Evolutionary conservation across 2,888 invertebrate genomes (phyloP).

Genomic region (Lapara coniferarum): DNA sequence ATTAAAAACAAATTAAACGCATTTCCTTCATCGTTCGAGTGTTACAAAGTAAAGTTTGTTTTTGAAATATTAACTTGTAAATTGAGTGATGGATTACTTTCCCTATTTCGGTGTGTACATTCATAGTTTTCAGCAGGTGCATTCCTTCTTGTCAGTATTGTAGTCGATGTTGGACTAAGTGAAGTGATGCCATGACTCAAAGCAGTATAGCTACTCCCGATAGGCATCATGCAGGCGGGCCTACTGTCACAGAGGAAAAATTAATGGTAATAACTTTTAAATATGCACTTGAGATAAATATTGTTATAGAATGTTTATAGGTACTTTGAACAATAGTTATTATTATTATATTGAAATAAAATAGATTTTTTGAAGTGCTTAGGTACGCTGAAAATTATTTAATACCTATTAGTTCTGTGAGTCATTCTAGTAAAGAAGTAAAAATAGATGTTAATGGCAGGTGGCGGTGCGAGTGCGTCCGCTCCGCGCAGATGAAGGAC

Average conservation of each 20-base stretch:
- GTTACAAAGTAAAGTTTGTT: background rate
- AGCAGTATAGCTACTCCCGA: constrained; percentile 63
- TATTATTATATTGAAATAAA: background rate
- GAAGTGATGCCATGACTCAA: constrained; percentile 74
- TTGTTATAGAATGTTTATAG: no score
- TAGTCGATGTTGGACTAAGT: constrained; percentile 32
- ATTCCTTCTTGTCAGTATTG: constrained; percentile 27
- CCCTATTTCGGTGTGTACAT: background rate
- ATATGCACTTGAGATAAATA: no score
- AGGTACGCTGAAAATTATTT: background rate
- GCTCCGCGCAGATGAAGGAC: constrained; percentile 88
- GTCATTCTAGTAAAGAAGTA: background rate
- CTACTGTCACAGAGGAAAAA: constrained; percentile 75
- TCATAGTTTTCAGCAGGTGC: background rate
- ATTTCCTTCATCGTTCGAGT: constrained; percentile 8
- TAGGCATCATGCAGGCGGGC: constrained; percentile 63
- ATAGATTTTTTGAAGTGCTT: background rate
- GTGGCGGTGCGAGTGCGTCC: constrained; percentile 96
- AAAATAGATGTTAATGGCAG: constrained; percentile 65
- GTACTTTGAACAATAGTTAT: background rate
- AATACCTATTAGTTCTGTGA: background rate
- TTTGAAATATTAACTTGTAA: constrained; percentile 11
- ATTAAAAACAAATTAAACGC: constrained; percentile 8
- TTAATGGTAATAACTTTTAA: constrained; percentile 61
- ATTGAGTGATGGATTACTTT: constrained; percentile 24